These are phyloP conservation scores for Epizoanthus scotinus DNA, from an alignment of 92 coral and sea anemone genomes.

Conservation along the genomic window DNA sequence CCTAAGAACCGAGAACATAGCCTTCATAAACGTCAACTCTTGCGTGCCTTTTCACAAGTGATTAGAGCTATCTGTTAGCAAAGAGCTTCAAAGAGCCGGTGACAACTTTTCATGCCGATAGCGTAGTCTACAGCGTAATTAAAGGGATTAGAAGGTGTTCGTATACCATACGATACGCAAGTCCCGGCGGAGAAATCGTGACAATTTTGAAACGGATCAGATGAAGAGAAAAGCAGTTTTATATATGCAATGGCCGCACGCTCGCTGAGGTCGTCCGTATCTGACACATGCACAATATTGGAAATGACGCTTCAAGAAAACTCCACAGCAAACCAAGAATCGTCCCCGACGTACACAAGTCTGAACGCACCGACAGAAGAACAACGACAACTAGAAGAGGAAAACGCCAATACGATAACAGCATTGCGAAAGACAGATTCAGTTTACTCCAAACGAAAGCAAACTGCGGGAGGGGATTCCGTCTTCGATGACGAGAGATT, in stretches of 20 bases:
- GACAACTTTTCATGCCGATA: background rate
- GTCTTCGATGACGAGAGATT: background rate
- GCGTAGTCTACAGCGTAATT: background rate
- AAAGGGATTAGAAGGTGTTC: conserved; percentile 2
- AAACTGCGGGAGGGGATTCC: conserved; percentile 22
- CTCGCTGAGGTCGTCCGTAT: conserved; percentile 26
- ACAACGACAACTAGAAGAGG: conserved; percentile 32
- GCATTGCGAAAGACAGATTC: conserved; percentile 33
- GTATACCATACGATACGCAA: too few relatives aligned
- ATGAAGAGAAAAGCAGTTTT: background rate
- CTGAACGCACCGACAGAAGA: conserved; percentile 27
- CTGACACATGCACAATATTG: conserved; percentile 17
- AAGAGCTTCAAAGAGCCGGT: background rate
- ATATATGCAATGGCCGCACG: conserved; percentile 16
- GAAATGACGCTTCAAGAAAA: conserved; percentile 27
- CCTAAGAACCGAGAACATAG: too few relatives aligned
- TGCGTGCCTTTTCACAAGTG: too few relatives aligned
- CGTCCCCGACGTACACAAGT: background rate
- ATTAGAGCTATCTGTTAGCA: too few relatives aligned
- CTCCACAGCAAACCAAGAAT: conserved; percentile 1
- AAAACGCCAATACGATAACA: conserved; percentile 25
- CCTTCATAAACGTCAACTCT: too few relatives aligned
- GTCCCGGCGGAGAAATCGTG: background rate
- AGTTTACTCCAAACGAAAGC: conserved; percentile 10
- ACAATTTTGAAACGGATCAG: background rate